A percentile compares a stretch with the other conserved stretches of the same genome.
Conservation (phyloP, 2,797 vertebrate genomes). For the Sternotherus odoratus region DNA sequence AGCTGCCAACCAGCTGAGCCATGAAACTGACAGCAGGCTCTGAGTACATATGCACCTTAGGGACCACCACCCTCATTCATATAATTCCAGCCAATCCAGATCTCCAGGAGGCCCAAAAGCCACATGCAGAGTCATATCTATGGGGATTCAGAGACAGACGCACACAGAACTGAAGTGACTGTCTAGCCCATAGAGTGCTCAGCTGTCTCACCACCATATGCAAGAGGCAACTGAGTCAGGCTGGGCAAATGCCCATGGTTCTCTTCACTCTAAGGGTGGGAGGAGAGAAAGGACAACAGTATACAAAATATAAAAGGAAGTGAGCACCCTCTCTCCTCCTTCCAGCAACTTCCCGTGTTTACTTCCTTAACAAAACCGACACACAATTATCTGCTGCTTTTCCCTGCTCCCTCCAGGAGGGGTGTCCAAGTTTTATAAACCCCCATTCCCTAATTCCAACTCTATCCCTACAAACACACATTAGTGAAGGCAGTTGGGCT, state of each 20-base stretch:
- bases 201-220: conserved; percentile 44
- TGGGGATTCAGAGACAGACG: neutral
- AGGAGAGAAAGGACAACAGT: accelerated
- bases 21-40: neutral
- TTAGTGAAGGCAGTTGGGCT: neutral
- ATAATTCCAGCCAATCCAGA: neutral
- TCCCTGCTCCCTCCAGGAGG: neutral
- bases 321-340: neutral
- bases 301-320: neutral
- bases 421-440: neutral
- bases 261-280: neutral
- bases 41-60: neutral
- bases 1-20: neutral
- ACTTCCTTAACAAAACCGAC: neutral
- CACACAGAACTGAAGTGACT: accelerated
- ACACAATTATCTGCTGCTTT: neutral
- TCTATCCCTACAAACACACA: neutral
- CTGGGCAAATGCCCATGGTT: neutral
- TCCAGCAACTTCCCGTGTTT: neutral
- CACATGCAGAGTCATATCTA: neutral
- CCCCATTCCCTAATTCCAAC: accelerated
- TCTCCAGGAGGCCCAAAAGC: neutral
- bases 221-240: neutral
- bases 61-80: neutral
- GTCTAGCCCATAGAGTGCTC: neutral